Percentiles rank a stretch among this genome's conserved stretches.
phyloP scores from a whole-genome alignment of 1,140 invertebrate species.

The Grapholita molesta region DNA sequence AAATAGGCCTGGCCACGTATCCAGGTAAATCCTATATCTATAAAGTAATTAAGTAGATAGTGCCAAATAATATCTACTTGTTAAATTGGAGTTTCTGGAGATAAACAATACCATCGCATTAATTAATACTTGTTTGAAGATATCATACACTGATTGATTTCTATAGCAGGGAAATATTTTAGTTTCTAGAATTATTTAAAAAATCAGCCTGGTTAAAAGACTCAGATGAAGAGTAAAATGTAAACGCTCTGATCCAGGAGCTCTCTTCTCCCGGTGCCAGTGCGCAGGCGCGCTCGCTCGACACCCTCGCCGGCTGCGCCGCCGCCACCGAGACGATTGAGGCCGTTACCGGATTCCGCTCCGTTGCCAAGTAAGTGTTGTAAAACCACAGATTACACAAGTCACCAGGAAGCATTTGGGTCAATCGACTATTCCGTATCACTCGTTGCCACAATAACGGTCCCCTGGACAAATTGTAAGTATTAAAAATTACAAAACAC shows the following conservation, averaged over 20 bases:
- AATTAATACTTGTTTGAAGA: too few relatives aligned
- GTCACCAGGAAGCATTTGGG: background rate
- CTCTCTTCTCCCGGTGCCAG: constrained; percentile 62
- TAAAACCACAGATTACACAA: background rate
- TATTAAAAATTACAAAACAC: too few relatives aligned
- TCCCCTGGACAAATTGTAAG: too few relatives aligned
- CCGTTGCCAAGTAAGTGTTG: constrained; percentile 50
- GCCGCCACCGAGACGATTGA: constrained; percentile 45
- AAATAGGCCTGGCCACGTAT: constrained; percentile 39
- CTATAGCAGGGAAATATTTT: too few relatives aligned
- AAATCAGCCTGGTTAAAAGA: too few relatives aligned
- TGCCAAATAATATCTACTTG: constrained; percentile 9
- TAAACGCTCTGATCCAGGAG: constrained; percentile 37
- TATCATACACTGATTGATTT: too few relatives aligned
- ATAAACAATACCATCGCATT: too few relatives aligned
- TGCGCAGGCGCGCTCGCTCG: constrained; percentile 54
- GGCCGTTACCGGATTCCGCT: constrained; percentile 63
- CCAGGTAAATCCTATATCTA: constrained; percentile 54
- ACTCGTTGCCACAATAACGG: too few relatives aligned
- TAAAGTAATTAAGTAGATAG: too few relatives aligned
- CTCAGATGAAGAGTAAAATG: too few relatives aligned
- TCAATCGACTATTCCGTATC: background rate
- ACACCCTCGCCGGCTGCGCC: constrained; percentile 53
- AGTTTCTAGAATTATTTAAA: too few relatives aligned
- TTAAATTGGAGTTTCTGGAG: background rate